Base-by-base conservation (phyloP, 2,888 invertebrate genomes). In the Formica aserva region DNA sequence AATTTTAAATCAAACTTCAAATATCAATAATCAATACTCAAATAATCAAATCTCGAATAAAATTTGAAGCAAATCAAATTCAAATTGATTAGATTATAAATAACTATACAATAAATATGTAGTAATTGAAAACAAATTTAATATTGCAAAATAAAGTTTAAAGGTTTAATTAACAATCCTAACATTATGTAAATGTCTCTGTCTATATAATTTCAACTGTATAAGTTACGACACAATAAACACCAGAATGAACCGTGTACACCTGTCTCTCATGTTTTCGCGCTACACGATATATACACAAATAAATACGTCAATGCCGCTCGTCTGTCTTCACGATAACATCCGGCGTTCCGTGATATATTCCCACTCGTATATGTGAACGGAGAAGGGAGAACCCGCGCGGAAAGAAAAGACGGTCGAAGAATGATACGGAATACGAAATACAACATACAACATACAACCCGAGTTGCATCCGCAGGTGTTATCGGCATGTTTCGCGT, bases 291-390 rank as follows among this genome's bases (percentile, higher is more conserved):
- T 45, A 55, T 57, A 60, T 13, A 45, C 32, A 29, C 29, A 41
- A 57, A 78, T 71, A 78, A 18, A 77, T 57, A 78, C 11, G 13
- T 69, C 72, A 22, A 71, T 15, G 22, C 15, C 8, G 38, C 32
- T 78, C 15, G 57, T 13, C 45, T 55, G 32, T 52, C 29, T 60
- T 78, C 45, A 32, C 22, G 77, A 77, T 69, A 77, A 15, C 32
- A 41, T 18, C 41, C n/a, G 22, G n/a, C 11, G 1, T 69, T 71
- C 71, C 32, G 57, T 60, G 32, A 78, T 69, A 45, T 60, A 71
- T 78, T 78, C 45, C 32, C 32, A 18, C 18, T 66, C 6, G 18
- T 35, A 6, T 60, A 35, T 45, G 69, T 55, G 41, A 29, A 1
- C 11, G 26, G 15, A 45, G 48, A 18, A 1, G 15, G 15, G 13